Base-by-base conservation (phyloP, 2,113 vertebrate species). In the Orthonyx spaldingii region DNA sequence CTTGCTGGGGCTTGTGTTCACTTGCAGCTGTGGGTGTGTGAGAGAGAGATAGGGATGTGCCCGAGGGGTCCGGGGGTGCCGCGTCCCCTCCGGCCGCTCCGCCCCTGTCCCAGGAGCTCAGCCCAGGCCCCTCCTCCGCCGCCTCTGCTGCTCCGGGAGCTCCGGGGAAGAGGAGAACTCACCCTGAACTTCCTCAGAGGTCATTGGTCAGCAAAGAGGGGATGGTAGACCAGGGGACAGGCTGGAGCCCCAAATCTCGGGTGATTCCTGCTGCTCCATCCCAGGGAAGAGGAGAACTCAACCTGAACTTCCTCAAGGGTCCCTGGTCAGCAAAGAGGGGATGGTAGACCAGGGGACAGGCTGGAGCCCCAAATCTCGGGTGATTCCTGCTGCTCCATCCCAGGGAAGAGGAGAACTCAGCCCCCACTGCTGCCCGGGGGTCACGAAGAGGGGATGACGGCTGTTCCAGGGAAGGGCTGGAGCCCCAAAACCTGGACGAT, bases 401-500 rank as follows among this genome's bases (percentile, higher is more conserved):
- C 35, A 9, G 26, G 44, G 33, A 33, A 33, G 14, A 49, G 32
- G 8, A 72, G 28, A 7, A 13, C 32, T 64, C 42, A 7, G n/a
- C 15, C 37, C 57, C 16, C 10, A 1, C 41, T 59, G 30, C 65
- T 49, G 49, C 28, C 47, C 1, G 0, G n/a, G 35, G 13, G 9
- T 12, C 18, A 2, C 41, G 17, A 23, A 49, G 59, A 50, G 24
- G 27, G 16, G 11, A 2, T 4, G 4, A 3, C 0, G 0, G 20
- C 16, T 3, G 2, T 19, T 46, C 8, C 60, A 5, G 37, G 52
- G 42, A 78, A 61, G 37, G 4, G 6, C 70, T 28, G 50, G 33
- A 82, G 11, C 57, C 44, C 75, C 17, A 20, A 65, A 75, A 46
- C 41, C 71, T 1, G 11, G 8, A 4, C 3, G 1, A 9, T 39